phyloP scores from a whole-genome alignment of 2,113 vertebrate species.

The Erpornis zantholeuca region DNA sequence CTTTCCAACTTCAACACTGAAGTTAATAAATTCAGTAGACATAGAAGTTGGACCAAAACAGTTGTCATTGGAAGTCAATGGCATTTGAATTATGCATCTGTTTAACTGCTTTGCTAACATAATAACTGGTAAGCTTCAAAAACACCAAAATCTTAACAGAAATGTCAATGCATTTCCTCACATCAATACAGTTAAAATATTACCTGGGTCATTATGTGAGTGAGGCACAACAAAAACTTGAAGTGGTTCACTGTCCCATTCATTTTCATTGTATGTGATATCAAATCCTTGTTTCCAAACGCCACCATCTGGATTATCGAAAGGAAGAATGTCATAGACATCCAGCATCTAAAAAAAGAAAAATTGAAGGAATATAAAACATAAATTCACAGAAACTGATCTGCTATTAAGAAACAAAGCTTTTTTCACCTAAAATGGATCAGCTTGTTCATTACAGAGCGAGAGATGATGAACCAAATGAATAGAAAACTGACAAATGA shows the following conservation, averaged over 20 bases:
- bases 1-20: neutral
- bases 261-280: constrained; percentile 81
- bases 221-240: constrained; percentile 91
- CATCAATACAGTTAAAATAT: neutral
- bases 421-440: neutral
- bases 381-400: neutral
- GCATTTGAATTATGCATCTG: neutral
- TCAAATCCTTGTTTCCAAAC: constrained; percentile 96
- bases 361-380: neutral
- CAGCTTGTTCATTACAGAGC: neutral
- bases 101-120: neutral
- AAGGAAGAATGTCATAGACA: constrained; percentile 86
- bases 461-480: neutral
- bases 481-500: neutral
- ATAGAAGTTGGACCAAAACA: neutral
- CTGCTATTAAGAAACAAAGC: neutral
- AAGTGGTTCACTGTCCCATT: constrained; percentile 85
- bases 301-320: constrained; percentile 91
- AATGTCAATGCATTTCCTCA: neutral
- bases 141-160: neutral
- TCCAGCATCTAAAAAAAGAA: constrained; percentile 84
- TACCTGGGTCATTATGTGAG: constrained; percentile 95
- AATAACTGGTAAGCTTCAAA: neutral
- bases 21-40: neutral
- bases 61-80: neutral